Conservation (phyloP, 2,797 vertebrate genomes). For the Rhinophrynus dorsalis region DNA sequence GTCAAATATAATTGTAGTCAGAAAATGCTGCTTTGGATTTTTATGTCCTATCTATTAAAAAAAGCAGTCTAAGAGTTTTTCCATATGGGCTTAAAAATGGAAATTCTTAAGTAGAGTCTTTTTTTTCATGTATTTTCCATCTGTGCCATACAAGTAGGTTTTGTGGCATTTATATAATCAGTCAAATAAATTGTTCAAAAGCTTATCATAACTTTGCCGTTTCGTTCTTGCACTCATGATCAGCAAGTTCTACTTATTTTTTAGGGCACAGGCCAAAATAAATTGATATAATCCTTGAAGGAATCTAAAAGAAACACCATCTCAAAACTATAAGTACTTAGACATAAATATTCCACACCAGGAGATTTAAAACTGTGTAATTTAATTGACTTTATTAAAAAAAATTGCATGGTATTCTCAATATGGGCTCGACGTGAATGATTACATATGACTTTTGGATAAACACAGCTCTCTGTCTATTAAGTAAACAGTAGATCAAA, state of each 20-base stretch:
- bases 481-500: conserved; percentile 1
- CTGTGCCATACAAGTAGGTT: conserved; percentile 8
- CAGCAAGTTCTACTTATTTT: conserved; percentile 32
- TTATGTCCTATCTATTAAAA: conserved; percentile 6
- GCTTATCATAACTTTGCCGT: conserved; percentile 7
- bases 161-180: conserved; percentile 7
- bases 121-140: conserved; percentile 27
- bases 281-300: conserved; percentile 31
- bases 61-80: conserved; percentile 31
- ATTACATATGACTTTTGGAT: background rate
- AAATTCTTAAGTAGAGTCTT: conserved; percentile 14
- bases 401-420: background rate
- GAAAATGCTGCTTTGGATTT: background rate
- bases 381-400: conserved; percentile 15
- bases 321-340: conserved; percentile 5
- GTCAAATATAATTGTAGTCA: background rate
- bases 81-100: conserved; percentile 22
- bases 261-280: background rate
- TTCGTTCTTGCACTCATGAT: background rate
- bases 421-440: background rate
- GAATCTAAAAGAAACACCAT: conserved; percentile 28
- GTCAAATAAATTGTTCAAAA: conserved; percentile 8
- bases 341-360: conserved; percentile 11
- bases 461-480: background rate
- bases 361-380: background rate